Conservation (phyloP, 2,113 vertebrate species). For the Sinocyclocheilus grahami region DNA sequence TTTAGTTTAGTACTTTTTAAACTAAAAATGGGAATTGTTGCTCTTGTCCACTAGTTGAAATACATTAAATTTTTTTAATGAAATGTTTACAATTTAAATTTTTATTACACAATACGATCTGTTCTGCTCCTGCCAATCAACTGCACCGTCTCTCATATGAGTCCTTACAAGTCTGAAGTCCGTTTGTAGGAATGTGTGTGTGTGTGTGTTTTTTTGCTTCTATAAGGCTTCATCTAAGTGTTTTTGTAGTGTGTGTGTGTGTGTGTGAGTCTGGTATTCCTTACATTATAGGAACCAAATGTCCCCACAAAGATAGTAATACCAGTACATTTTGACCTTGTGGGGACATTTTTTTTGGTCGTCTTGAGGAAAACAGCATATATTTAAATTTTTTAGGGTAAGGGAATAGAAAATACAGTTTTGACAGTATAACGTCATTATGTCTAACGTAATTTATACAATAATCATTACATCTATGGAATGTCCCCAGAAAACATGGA, state of each 20-base stretch:
- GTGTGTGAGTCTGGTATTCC: neutral
- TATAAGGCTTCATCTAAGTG: neutral
- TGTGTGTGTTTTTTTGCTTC: neutral
- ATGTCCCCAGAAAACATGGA: too few species aligned
- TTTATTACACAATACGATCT: neutral
- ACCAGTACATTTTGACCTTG: neutral
- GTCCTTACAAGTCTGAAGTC: neutral
- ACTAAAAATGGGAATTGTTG: too few species aligned
- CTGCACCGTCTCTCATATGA: neutral
- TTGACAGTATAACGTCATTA: too few species aligned
- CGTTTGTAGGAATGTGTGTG: neutral
- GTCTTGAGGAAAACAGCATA: neutral
- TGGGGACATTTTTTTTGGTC: too few species aligned
- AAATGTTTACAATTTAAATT: neutral
- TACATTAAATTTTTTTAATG: too few species aligned
- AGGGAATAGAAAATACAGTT: neutral
- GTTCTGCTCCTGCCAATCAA: constrained; percentile 45
- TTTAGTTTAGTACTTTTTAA: too few species aligned
- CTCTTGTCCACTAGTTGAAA: too few species aligned
- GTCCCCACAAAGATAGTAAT: neutral
- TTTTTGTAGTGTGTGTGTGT: neutral
- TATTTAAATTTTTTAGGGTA: neutral
- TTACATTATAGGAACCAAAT: too few species aligned
- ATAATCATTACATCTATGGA: too few species aligned
- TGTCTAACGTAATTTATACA: too few species aligned